Evolutionary conservation across 2,113 vertebrate genomes (phyloP).

Genomic region (Perccottus glenii): DNA sequence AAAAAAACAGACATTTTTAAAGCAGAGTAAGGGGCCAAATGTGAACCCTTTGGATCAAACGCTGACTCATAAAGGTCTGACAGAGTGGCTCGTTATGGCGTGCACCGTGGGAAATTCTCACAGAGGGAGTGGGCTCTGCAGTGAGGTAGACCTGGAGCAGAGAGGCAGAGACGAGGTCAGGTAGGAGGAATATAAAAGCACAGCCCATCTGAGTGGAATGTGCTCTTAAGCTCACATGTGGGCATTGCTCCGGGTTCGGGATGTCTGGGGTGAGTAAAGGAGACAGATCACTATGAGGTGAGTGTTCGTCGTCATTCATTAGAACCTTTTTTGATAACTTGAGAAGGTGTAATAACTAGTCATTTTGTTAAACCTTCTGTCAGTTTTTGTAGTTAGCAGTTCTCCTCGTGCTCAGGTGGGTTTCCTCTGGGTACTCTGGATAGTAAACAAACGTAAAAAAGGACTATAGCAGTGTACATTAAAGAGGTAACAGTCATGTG

Average conservation of each 20-base stretch:
- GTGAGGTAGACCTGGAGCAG: conserved; percentile 46
- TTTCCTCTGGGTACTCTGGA: too few relatives aligned
- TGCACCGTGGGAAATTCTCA: conserved; percentile 22
- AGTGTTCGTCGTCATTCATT: conserved; percentile 14
- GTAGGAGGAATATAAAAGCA: conserved; percentile 65
- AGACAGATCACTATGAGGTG: conserved; percentile 43
- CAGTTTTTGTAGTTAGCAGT: too few relatives aligned
- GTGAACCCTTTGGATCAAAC: conserved; percentile 34
- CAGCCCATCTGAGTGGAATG: conserved; percentile 37
- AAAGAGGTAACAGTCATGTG: too few relatives aligned
- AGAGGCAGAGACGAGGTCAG: conserved; percentile 43
- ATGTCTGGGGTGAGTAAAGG: conserved; percentile 27
- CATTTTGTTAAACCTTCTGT: not conserved
- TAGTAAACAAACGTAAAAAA: too few relatives aligned
- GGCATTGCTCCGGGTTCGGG: conserved; percentile 35
- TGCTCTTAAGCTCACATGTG: conserved; percentile 43
- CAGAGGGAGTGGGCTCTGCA: conserved; percentile 41
- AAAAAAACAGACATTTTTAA: conserved; percentile 31
- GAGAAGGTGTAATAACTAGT: not conserved
- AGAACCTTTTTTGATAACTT: not conserved
- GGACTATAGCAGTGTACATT: too few relatives aligned
- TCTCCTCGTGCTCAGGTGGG: too few relatives aligned
- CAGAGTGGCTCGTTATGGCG: conserved; percentile 35
- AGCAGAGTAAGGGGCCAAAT: conserved; percentile 35
- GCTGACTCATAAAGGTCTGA: conserved; percentile 36